Evolutionary conservation across 2,113 vertebrate species (phyloP).

Genomic region (Chamaetylas fuelleborni): DNA sequence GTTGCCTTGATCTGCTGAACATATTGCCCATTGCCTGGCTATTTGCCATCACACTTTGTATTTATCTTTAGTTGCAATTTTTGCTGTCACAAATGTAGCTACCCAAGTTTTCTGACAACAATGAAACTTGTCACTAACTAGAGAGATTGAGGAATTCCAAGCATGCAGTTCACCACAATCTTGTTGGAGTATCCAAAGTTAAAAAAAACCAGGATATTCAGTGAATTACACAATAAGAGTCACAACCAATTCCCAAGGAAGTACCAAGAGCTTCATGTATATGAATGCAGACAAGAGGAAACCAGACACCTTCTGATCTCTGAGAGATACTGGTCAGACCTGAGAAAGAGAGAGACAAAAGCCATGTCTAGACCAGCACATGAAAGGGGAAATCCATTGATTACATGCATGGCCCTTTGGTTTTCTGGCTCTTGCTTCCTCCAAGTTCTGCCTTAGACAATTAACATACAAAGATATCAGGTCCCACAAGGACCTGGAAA

Average conservation of each 20-base stretch:
- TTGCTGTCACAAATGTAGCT: background rate
- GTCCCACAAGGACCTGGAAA: too few relatives aligned
- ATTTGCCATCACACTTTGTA: background rate
- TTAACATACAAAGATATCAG: background rate
- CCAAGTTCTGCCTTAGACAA: background rate
- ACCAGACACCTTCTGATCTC: slow-evolving; percentile 33
- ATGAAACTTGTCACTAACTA: background rate
- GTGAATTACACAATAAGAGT: background rate
- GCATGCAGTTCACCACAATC: accelerated
- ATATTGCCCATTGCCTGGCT: background rate
- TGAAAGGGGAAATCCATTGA: background rate
- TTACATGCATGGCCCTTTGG: background rate
- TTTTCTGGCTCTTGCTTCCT: background rate
- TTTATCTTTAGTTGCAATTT: background rate
- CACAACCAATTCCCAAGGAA: background rate
- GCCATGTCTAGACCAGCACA: background rate
- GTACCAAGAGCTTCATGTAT: background rate
- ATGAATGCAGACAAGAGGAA: background rate
- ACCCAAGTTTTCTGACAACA: background rate
- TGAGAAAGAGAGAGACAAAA: background rate
- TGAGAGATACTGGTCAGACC: background rate
- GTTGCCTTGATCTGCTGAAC: background rate
- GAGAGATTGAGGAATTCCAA: background rate
- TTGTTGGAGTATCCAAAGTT: background rate
- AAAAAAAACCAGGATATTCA: background rate